Percentiles rank a stretch among this genome's conserved stretches.
These are phyloP conservation scores for Clupea harengus DNA, from an alignment of 2,113 vertebrate species.

Conservation along the genomic window DNA sequence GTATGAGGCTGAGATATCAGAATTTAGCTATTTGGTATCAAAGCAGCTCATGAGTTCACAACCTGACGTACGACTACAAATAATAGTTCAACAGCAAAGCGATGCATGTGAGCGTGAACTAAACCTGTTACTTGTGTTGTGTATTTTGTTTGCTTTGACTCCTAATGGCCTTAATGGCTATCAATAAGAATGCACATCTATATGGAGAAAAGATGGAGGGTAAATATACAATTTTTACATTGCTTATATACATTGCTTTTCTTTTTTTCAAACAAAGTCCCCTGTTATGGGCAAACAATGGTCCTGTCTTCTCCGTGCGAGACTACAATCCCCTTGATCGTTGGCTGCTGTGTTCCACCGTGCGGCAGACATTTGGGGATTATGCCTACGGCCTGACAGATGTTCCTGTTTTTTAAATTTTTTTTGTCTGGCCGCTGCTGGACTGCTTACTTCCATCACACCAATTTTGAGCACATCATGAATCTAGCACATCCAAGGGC, in stretches of 20 bases:
- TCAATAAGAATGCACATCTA: neutral
- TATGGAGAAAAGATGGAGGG: neutral
- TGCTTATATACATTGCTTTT: neutral
- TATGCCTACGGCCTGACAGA: slow-evolving; percentile 67
- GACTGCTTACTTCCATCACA: slow-evolving; percentile 43
- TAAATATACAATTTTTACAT: neutral
- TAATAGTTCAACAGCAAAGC: too few species aligned
- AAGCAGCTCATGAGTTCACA: neutral
- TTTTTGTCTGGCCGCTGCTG: slow-evolving; percentile 26
- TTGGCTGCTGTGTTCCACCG: neutral
- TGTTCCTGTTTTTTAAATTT: slow-evolving; percentile 54
- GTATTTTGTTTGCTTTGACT: too few species aligned
- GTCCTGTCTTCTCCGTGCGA: neutral
- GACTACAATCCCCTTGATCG: neutral
- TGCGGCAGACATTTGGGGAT: slow-evolving; percentile 60
- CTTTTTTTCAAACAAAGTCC: neutral
- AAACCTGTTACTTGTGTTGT: too few species aligned
- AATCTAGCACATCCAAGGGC: slow-evolving; percentile 17
- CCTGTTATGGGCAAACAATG: neutral
- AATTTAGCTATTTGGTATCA: neutral
- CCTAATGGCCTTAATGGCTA: too few species aligned
- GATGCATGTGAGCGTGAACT: neutral
- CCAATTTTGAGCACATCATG: slow-evolving; percentile 21
- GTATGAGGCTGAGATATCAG: neutral
- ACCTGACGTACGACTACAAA: too few species aligned